Evolutionary conservation across 2,113 vertebrate genomes (phyloP), one percentile per base, ranked within the genome.

Genomic region (Macaca nemestrina): DNA sequence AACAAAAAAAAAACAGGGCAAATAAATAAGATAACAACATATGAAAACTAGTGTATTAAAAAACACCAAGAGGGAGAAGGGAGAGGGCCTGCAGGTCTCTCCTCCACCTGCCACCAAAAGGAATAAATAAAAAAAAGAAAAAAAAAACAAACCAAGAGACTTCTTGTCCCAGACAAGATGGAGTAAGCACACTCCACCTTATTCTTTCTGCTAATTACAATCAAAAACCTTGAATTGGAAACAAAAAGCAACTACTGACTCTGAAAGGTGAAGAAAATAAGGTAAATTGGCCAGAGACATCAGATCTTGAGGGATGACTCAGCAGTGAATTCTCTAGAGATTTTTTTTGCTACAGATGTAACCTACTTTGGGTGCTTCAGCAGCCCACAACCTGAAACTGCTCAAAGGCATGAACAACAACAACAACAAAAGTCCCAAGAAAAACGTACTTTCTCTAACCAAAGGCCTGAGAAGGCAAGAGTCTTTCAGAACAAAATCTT

Each of bases 11-110:
- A 88, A 87, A 88, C 16, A 86, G 48, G 50, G 64, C 8, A 80
- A 89, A 75, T 94, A 88, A 97, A 45, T 45, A 95, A 98, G 94
- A 95, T 4, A 90, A 57, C 43, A 97, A 96, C 79, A 55, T 16
- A 92, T 11, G 79, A 8, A 92, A 95, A 68, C 48, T n/a, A 82
- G 75, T 20, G 73, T 27, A 38, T 79, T 78, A 64, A 82, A 94
- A 95, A 61, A 40, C 20, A 90, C 25, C 57, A 81, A n/a, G 27
- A 64, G 27, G 61, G 61, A 64, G 61, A 64, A 64, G 30, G 61
- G 27, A 64, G 27, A 64, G 61, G 61, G 12, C 27, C 27, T 32
- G 61, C 61, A 64, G 61, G 61, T 64, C 61, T 64, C 61, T 64
- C 27, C 27, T 64, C 61, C 27, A 64, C 61, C 27, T 64, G 27